Evolutionary conservation across 2,888 invertebrate genomes (phyloP).

Genomic region (Pimpla rufipes): DNA sequence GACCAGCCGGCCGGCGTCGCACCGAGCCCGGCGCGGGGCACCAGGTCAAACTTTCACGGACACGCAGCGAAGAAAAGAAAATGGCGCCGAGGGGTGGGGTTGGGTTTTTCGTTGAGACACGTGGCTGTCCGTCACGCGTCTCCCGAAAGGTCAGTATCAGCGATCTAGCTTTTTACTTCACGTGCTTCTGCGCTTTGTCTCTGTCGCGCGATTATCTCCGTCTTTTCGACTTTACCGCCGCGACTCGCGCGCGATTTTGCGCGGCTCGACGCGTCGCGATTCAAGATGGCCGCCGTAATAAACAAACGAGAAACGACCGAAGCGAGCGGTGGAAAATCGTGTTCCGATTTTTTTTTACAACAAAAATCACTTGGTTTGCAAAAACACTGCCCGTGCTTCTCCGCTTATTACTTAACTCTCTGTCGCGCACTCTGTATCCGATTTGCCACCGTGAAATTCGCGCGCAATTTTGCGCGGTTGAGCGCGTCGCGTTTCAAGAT

Average conservation of each 20-base stretch:
- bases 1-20: not conserved
- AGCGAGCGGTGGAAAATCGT: too few species aligned
- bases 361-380: not conserved
- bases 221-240: not conserved
- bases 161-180: constrained; percentile 50
- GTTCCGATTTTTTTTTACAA: not conserved
- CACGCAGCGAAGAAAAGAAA: constrained; percentile 23
- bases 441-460: too few species aligned
- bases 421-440: too few species aligned
- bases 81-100: constrained; percentile 15
- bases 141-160: constrained; percentile 65
- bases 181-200: constrained; percentile 9
- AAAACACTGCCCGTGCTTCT: not conserved
- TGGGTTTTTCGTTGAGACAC: constrained; percentile 38
- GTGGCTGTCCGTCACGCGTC: constrained; percentile 35
- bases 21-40: constrained; percentile 30
- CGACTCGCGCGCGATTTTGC: not conserved
- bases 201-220: not conserved
- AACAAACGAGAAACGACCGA: not conserved
- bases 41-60: constrained; percentile 4
- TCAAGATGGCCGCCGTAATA: constrained; percentile 10
- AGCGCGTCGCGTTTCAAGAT: not conserved
- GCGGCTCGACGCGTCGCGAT: not conserved
- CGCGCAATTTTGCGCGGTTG: too few species aligned
- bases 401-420: too few species aligned